These are phyloP conservation scores for Aleadryas rufinucha DNA, from an alignment of 2,113 vertebrate species.

Conservation along the genomic window DNA sequence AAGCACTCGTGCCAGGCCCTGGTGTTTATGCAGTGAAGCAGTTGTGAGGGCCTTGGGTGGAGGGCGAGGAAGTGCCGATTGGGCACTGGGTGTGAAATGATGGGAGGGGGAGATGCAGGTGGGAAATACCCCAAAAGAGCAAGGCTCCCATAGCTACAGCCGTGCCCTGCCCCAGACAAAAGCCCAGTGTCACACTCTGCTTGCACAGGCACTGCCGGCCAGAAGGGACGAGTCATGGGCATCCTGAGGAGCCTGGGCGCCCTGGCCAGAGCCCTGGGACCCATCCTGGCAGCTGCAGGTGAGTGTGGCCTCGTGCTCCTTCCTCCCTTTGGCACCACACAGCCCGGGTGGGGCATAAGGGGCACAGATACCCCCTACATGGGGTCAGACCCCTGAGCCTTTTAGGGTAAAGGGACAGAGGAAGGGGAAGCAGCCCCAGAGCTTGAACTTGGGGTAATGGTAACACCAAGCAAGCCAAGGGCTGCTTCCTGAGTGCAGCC, in stretches of 20 bases:
- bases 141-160: background rate
- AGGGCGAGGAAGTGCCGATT: too few species aligned
- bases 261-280: constrained; percentile 88
- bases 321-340: background rate
- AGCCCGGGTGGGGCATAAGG: rapidly evolving
- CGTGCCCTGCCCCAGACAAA: background rate
- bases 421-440: background rate
- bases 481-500: background rate
- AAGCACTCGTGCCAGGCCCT: rapidly evolving
- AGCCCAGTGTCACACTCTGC: rapidly evolving
- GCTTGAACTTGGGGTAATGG: background rate
- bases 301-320: background rate
- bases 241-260: constrained; percentile 91
- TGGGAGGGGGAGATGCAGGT: background rate
- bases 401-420: background rate
- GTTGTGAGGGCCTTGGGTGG: background rate
- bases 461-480: background rate
- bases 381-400: too few species aligned
- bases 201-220: constrained; percentile 78
- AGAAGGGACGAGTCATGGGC: constrained; percentile 95
- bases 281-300: constrained; percentile 85
- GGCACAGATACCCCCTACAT: rapidly evolving
- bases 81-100: background rate
- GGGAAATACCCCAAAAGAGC: background rate
- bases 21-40: too few species aligned